Percentiles rank a stretch among this genome's conserved stretches.
These are phyloP conservation scores for Neoniphon sammara DNA, from an alignment of 2,797 vertebrate genomes.

Conservation along the genomic window DNA sequence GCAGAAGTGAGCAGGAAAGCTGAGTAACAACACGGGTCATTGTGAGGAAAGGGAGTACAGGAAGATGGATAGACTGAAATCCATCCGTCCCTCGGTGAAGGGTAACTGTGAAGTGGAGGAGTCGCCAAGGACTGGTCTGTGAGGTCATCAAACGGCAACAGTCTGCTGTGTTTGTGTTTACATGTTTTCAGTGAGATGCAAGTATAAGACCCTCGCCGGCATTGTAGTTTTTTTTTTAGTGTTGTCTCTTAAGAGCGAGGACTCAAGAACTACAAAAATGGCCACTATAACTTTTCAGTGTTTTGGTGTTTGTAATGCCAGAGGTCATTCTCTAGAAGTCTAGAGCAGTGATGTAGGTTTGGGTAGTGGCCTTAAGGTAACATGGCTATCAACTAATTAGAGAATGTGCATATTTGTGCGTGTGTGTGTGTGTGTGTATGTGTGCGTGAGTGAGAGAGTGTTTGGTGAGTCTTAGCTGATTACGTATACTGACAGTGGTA, in stretches of 20 bases:
- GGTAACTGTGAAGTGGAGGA: slow-evolving; percentile 36
- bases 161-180: slow-evolving; percentile 81
- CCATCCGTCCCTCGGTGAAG: slow-evolving; percentile 35
- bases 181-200: slow-evolving; percentile 77
- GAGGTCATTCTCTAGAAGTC: slow-evolving; percentile 50
- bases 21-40: slow-evolving; percentile 26
- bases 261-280: slow-evolving; percentile 40
- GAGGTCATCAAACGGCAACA: slow-evolving; percentile 52
- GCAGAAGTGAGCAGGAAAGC: slow-evolving; percentile 21
- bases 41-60: background rate
- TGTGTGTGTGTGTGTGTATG: slow-evolving; percentile 25
- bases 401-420: slow-evolving; percentile 61
- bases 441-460: slow-evolving; percentile 25
- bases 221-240: slow-evolving; percentile 60
- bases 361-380: slow-evolving; percentile 94
- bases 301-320: slow-evolving; percentile 48
- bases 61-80: slow-evolving; percentile 40
- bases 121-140: slow-evolving; percentile 37
- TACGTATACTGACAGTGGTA: slow-evolving; percentile 32
- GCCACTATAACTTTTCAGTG: slow-evolving; percentile 37
- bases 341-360: slow-evolving; percentile 64
- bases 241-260: slow-evolving; percentile 47
- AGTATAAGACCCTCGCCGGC: slow-evolving; percentile 48
- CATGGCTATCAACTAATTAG: slow-evolving; percentile 91
- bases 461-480: slow-evolving; percentile 54